These are phyloP conservation scores for Fulmarus glacialis DNA, from an alignment of 2,113 vertebrate species.

Conservation along the genomic window DNA sequence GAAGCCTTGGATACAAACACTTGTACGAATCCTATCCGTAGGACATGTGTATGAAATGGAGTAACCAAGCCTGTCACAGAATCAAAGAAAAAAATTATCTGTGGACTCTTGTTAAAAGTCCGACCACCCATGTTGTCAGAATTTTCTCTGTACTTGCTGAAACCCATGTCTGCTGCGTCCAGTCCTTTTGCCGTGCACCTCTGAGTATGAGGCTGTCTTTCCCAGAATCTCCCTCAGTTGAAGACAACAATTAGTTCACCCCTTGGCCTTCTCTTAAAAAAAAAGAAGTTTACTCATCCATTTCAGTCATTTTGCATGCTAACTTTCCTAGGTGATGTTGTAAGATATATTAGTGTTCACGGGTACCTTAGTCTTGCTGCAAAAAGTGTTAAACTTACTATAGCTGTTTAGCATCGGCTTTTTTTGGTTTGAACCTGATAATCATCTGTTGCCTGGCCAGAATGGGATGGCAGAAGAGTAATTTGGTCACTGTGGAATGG, in stretches of 20 bases:
- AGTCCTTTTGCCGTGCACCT: background rate
- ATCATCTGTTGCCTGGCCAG: background rate
- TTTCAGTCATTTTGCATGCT: background rate
- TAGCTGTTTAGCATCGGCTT: background rate
- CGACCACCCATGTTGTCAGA: background rate
- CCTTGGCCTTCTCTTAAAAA: background rate
- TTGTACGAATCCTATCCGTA: background rate
- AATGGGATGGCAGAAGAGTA: background rate
- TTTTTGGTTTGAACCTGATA: background rate
- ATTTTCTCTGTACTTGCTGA: background rate
- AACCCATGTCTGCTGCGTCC: rapidly evolving
- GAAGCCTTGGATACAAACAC: background rate
- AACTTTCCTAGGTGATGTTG: background rate
- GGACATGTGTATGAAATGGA: background rate
- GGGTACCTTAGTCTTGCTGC: background rate
- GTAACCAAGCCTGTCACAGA: background rate
- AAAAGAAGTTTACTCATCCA: background rate
- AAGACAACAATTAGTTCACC: background rate
- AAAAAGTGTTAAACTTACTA: background rate
- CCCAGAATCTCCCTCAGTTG: background rate
- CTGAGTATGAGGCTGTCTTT: background rate
- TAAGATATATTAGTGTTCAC: background rate
- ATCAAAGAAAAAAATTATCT: background rate
- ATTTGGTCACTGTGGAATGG: background rate
- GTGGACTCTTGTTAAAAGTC: background rate